phyloP scores from a whole-genome alignment of 2,888 invertebrate genomes.

The Tipula unca region DNA sequence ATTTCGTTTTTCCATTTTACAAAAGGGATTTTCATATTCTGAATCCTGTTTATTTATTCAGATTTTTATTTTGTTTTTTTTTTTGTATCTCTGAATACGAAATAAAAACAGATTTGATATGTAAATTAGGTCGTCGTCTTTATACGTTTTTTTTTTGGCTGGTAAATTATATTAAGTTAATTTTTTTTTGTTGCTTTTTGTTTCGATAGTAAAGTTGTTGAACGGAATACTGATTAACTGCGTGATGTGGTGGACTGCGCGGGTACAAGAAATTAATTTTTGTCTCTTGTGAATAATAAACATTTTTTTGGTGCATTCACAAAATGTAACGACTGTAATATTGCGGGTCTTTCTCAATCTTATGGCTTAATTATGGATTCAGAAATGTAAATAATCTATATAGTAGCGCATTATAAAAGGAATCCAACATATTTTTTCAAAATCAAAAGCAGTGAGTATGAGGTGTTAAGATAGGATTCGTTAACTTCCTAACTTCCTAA shows the following conservation, averaged over 20 bases:
- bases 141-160: neutral
- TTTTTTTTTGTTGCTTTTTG: neutral
- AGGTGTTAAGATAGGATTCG: no score
- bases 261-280: neutral
- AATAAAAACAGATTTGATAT: slow-evolving; percentile 14
- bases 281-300: neutral
- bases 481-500: no score
- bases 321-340: no score
- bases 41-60: neutral
- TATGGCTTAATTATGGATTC: no score
- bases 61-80: neutral
- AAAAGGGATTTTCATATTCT: neutral
- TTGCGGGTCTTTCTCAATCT: no score
- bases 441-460: no score
- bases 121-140: neutral
- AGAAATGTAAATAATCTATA: no score
- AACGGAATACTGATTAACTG: neutral
- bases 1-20: neutral
- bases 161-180: slow-evolving; percentile 2
- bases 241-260: neutral
- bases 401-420: no score
- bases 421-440: no score
- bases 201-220: neutral
- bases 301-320: neutral
- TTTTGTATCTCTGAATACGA: neutral